phyloP scores from a whole-genome alignment of 2,113 vertebrate genomes.

The Gambusia holbrooki region DNA sequence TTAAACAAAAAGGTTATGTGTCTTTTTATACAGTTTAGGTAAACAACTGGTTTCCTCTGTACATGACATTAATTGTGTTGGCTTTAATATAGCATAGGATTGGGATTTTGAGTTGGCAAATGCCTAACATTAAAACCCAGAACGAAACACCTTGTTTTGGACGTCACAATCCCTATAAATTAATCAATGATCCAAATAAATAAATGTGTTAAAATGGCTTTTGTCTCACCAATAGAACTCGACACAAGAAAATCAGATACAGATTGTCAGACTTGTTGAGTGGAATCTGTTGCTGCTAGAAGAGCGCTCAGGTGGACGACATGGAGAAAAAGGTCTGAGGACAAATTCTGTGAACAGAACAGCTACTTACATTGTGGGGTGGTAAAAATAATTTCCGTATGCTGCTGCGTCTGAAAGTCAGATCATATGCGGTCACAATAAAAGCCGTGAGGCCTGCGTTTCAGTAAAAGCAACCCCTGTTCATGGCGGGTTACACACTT shows the following conservation, averaged over 20 bases:
- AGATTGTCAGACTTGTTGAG: neutral
- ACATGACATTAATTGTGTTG: neutral
- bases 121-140: neutral
- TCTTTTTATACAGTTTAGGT: neutral
- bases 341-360: neutral
- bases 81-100: neutral
- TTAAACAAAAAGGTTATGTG: neutral
- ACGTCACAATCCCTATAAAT: neutral
- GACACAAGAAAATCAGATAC: neutral
- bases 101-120: neutral
- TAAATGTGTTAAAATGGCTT: no score
- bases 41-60: neutral
- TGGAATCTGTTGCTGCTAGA: neutral
- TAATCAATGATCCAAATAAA: neutral
- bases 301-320: neutral
- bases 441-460: neutral
- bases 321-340: neutral
- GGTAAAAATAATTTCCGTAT: neutral
- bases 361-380: neutral
- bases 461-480: neutral
- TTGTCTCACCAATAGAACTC: neutral
- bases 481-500: neutral
- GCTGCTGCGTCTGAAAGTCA: neutral
- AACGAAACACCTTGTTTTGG: neutral
- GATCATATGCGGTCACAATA: neutral